Evolutionary conservation across 2,888 invertebrate genomes (phyloP), one percentile per base, ranked within the genome.

Genomic region (Orthosia incerta): DNA sequence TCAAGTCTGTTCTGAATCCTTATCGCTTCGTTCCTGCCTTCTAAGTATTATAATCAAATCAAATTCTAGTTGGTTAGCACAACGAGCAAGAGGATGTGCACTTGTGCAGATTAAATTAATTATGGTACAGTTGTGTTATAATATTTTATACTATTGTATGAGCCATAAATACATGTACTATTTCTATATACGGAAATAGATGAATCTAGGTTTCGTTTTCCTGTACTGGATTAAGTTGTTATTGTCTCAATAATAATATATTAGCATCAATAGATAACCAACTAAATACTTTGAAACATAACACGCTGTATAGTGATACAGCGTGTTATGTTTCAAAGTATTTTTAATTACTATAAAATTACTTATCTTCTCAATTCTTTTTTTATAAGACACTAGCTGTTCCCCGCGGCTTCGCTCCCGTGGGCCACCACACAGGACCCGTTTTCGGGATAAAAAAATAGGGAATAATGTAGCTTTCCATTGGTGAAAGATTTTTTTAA

Each of bases 41-140:
- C 1, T 45, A 31, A 20, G 31, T 65, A 45, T 65, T 48, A 1
- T 62, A 57, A 62, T 62, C 16, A 71, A 64, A 60, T 18, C 9
- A 26, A 60, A 57, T 39, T 53, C 50, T 20, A 79, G 4, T 46
- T 39, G 23, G 18, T 55, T 31, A 63, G 20, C 15, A 31, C 50
- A 61, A 57, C 16, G 39, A 20, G 23, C 23, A 13, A 51, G 31
- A 61, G 71, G 79, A 71, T 57, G 51, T 79, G 50, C 50, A 57
- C 9, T 74, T 56, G 45, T 57, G 31, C 31, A 46, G 71, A 78
- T 71, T 55, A 64, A 46, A 62, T 4, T 46, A 55, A 71, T 79
- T 62, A 71, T 53, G 7, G 13, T 39, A 48, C 20, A 16, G 9
- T 76, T 53, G 48, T 55, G 26, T 15, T 57, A 48, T 23, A 63